These are phyloP conservation scores for Spodoptera exigua DNA, from an alignment of 2,888 invertebrate genomes.

Conservation along the genomic window DNA sequence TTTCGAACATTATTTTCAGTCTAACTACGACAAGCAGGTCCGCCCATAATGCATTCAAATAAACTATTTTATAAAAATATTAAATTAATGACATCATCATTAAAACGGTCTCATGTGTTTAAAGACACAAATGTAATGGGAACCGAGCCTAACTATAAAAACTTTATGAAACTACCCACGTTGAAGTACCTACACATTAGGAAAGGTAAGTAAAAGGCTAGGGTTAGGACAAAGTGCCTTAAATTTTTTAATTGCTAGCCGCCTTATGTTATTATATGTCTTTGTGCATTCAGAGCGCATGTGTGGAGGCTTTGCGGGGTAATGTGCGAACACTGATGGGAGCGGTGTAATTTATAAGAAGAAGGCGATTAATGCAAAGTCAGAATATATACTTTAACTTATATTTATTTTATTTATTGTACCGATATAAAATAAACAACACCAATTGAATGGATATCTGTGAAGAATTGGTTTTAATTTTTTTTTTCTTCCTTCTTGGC, in stretches of 20 bases:
- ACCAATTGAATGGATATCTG: too few species aligned
- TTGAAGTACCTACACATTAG: slow-evolving; percentile 67
- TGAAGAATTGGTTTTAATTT: too few species aligned
- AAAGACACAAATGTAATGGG: slow-evolving; percentile 51
- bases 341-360: slow-evolving; percentile 50
- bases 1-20: not conserved
- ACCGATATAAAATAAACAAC: too few species aligned
- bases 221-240: slow-evolving; percentile 84
- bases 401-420: too few species aligned
- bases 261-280: slow-evolving; percentile 86
- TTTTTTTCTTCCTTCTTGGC: too few species aligned
- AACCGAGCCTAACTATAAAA: slow-evolving; percentile 59
- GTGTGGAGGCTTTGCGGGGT: slow-evolving; percentile 76
- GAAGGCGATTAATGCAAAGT: slow-evolving; percentile 27
- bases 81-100: slow-evolving; percentile 59
- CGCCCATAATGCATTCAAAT: slow-evolving; percentile 17
- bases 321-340: slow-evolving; percentile 64
- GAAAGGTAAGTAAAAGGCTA: slow-evolving; percentile 72
- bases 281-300: slow-evolving; percentile 86
- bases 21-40: not conserved
- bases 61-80: slow-evolving; percentile 38
- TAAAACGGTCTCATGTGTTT: slow-evolving; percentile 55
- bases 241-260: slow-evolving; percentile 88
- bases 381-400: too few species aligned
- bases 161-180: slow-evolving; percentile 62